These are phyloP conservation scores for Siniperca scherzeri DNA, from an alignment of 2,797 vertebrate species.

Conservation along the genomic window DNA sequence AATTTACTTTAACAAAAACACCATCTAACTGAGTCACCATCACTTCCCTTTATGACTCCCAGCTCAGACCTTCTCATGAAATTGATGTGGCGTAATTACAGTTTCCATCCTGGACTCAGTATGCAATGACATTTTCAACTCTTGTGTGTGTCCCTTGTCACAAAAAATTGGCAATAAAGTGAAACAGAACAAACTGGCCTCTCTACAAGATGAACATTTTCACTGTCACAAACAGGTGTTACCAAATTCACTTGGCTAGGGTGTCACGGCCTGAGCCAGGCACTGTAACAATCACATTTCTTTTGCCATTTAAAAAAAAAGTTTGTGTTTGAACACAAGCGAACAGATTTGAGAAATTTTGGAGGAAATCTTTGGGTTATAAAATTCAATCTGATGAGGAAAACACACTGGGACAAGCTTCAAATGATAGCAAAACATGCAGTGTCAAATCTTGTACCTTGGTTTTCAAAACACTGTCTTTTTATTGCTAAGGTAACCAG, in stretches of 20 bases:
- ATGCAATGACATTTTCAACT: constrained; percentile 12
- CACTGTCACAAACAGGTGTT: constrained; percentile 10
- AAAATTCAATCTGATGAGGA: neutral
- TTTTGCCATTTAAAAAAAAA: neutral
- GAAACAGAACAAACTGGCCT: constrained; percentile 26
- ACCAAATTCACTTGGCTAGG: constrained; percentile 12
- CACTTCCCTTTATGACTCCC: constrained; percentile 12
- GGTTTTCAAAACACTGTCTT: neutral
- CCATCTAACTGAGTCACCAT: neutral
- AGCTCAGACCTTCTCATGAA: constrained; percentile 22
- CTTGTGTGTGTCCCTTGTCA: constrained; percentile 2
- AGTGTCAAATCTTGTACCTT: neutral
- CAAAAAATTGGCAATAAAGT: constrained; percentile 24
- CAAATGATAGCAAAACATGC: neutral
- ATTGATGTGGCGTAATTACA: constrained; percentile 25
- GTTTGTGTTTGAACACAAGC: neutral
- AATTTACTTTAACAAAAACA: constrained; percentile 16
- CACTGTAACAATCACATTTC: neutral
- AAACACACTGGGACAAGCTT: neutral
- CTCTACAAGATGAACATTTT: constrained; percentile 17
- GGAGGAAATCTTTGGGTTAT: neutral
- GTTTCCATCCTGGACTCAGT: constrained; percentile 4
- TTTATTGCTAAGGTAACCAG: constrained; percentile 14
- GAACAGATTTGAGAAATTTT: neutral
- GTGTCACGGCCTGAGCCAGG: constrained; percentile 13